These are phyloP conservation scores for Drosophila mettleri DNA, from an alignment of 2,888 invertebrate genomes.

Conservation along the genomic window DNA sequence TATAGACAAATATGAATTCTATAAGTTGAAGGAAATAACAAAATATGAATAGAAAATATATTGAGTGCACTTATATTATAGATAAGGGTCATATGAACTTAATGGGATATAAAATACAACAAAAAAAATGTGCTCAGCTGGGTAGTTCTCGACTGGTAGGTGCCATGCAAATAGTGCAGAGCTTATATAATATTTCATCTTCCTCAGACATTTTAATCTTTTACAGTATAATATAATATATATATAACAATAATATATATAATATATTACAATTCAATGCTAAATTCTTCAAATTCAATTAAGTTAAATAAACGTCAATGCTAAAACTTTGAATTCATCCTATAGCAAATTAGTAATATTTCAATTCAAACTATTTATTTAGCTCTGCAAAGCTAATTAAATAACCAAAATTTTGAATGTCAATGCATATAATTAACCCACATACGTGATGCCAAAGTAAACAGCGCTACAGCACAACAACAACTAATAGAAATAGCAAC, in stretches of 20 bases:
- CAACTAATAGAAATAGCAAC: constrained; percentile 6
- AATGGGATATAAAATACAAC: too few species aligned
- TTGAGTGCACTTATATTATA: rapidly evolving
- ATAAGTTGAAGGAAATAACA: background rate
- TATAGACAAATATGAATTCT: background rate
- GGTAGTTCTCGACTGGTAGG: too few species aligned
- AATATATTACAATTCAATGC: too few species aligned
- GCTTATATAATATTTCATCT: too few species aligned
- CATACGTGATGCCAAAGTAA: constrained; percentile 30
- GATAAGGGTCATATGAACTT: background rate
- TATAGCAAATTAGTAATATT: constrained; percentile 1
- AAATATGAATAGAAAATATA: background rate
- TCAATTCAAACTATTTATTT: constrained; percentile 11
- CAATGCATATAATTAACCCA: constrained; percentile 72
- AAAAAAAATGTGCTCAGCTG: too few species aligned
- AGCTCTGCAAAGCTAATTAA: constrained; percentile 58
- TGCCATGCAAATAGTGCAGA: too few species aligned
- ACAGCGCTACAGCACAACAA: constrained; percentile 10
- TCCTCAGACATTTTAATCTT: too few species aligned
- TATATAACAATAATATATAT: background rate
- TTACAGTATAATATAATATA: too few species aligned
- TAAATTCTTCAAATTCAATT: background rate
- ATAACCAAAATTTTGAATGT: constrained; percentile 60
- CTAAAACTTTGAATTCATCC: background rate
- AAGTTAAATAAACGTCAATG: too few species aligned